Evolutionary conservation across 2,797 vertebrate genomes (phyloP).

Genomic region (Carapus acus): DNA sequence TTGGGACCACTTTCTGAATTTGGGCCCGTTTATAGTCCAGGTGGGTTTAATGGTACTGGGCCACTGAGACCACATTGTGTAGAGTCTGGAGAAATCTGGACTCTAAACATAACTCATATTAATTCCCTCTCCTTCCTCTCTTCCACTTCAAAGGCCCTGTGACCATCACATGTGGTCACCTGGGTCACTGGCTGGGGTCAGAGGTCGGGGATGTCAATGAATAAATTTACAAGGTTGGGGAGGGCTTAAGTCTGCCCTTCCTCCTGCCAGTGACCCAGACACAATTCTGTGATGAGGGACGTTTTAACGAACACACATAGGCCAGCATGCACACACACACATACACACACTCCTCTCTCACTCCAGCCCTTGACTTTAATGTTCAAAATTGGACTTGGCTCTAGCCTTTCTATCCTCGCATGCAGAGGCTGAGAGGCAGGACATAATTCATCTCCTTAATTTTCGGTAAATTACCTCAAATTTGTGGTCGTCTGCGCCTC

Average conservation of each 20-base stretch:
- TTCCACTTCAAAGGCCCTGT: constrained; percentile 15
- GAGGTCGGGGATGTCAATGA: constrained; percentile 6
- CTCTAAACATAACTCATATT: not conserved
- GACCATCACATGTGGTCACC: constrained; percentile 23
- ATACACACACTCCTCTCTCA: no score
- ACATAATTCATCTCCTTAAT: not conserved
- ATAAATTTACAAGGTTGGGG: constrained; percentile 26
- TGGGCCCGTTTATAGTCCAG: not conserved
- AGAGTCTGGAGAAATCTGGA: not conserved
- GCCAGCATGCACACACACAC: constrained; percentile 24
- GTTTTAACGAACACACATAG: constrained; percentile 6
- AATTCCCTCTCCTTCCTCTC: not conserved
- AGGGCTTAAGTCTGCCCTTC: constrained; percentile 8
- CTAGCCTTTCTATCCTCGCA: not conserved
- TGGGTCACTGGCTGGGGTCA: constrained; percentile 18
- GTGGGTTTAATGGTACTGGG: not conserved
- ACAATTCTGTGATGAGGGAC: constrained; percentile 8
- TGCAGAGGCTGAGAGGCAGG: not conserved
- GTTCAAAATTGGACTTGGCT: not conserved
- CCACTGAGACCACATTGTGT: not conserved
- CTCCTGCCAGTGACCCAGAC: constrained; percentile 19
- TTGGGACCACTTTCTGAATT: not conserved
- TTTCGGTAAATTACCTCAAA: constrained; percentile 75
- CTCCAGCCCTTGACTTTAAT: constrained; percentile 24
- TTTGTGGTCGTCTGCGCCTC: constrained; percentile 77